These are phyloP conservation scores for Montipora foliosa DNA, from an alignment of 64 coral and sea anemone species.

Conservation along the genomic window DNA sequence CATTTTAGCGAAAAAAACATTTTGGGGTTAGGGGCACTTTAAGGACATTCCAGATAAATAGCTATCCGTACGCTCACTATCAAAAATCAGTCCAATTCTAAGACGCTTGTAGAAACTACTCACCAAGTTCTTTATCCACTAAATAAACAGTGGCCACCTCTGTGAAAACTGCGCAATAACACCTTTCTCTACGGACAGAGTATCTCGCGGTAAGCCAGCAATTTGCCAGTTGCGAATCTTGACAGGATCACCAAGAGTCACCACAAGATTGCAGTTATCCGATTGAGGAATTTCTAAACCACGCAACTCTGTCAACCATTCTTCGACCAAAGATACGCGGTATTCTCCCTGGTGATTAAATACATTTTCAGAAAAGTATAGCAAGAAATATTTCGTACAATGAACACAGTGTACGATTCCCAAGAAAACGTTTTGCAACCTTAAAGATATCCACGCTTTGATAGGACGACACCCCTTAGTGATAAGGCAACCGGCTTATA, in stretches of 20 bases:
- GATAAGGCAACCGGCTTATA: too few species aligned
- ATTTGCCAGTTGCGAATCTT: slow-evolving; percentile 99
- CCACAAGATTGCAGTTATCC: slow-evolving; percentile 80
- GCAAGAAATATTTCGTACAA: background rate
- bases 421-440: too few species aligned
- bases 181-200: slow-evolving; percentile 94
- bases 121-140: slow-evolving; percentile 98
- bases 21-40: too few species aligned
- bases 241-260: slow-evolving; percentile 93
- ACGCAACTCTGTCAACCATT: slow-evolving; percentile 80
- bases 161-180: slow-evolving; percentile 95
- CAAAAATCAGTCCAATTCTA: too few species aligned
- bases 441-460: too few species aligned
- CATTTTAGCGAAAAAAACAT: too few species aligned
- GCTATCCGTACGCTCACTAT: too few species aligned
- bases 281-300: slow-evolving; percentile 94
- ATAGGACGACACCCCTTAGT: too few species aligned
- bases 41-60: too few species aligned
- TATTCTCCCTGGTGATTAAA: slow-evolving; percentile 88
- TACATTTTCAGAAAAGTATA: background rate
- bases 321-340: slow-evolving; percentile 88
- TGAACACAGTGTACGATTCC: too few species aligned
- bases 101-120: background rate
- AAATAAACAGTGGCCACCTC: slow-evolving; percentile 97
- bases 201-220: slow-evolving; percentile 91